Percentiles rank a stretch among this genome's conserved stretches.
phyloP scores from a whole-genome alignment of 2,888 invertebrate species.

The Pyrrhosoma nymphula region DNA sequence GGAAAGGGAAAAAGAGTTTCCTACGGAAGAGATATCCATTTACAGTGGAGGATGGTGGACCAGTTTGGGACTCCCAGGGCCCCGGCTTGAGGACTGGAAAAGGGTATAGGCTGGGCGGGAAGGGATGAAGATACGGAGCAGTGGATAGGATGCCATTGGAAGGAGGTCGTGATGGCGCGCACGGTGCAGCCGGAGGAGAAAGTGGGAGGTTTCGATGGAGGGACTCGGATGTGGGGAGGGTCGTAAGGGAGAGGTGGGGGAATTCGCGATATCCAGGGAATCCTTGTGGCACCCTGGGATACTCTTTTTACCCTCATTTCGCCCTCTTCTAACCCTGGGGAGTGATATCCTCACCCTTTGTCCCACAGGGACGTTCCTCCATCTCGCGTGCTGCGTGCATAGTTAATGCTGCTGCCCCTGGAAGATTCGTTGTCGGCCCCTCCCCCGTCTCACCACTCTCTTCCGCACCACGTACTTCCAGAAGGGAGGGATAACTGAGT shows the following conservation, averaged over 20 bases:
- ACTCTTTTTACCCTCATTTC: background rate
- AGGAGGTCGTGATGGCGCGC: background rate
- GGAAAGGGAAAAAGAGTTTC: slow-evolving; percentile 10
- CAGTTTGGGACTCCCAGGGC: background rate
- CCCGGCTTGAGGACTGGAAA: background rate
- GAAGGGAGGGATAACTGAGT: too few species aligned
- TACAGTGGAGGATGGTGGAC: background rate
- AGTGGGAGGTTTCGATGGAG: background rate
- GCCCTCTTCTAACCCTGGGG: background rate
- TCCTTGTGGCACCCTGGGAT: background rate
- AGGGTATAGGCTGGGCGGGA: background rate
- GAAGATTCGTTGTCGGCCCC: background rate
- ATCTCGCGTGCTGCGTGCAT: slow-evolving; percentile 4
- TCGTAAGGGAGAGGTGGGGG: background rate
- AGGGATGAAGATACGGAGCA: background rate
- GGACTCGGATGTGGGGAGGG: too few species aligned
- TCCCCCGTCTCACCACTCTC: background rate
- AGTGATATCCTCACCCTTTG: background rate
- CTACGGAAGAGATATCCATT: slow-evolving; percentile 51
- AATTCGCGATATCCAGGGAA: background rate
- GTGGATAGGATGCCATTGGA: background rate
- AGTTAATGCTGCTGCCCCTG: background rate
- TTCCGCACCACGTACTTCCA: background rate
- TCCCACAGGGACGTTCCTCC: background rate
- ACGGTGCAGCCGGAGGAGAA: background rate